Evolutionary conservation across 1,140 invertebrate species (phyloP).

Genomic region (Pinna nobilis): DNA sequence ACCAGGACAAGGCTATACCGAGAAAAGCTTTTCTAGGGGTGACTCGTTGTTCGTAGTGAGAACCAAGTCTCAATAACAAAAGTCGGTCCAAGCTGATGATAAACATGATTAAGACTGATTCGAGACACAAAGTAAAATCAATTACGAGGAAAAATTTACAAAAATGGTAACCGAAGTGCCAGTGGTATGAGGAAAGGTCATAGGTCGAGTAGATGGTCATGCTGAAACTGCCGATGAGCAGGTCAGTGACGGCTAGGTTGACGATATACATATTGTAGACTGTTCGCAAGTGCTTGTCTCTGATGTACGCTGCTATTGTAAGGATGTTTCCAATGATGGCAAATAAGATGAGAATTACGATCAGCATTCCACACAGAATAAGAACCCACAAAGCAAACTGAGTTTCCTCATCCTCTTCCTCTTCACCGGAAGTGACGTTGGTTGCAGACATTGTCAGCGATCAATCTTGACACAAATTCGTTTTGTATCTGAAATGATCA

Average conservation of each 20-base stretch:
- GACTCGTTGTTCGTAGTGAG: constrained; percentile 23
- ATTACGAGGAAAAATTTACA: constrained; percentile 41
- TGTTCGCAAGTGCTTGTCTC: constrained; percentile 49
- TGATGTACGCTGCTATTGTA: constrained; percentile 51
- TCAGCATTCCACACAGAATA: constrained; percentile 26
- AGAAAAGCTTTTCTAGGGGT: constrained; percentile 27
- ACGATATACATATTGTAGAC: constrained; percentile 60
- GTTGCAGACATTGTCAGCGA: no score
- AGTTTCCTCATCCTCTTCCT: constrained; percentile 9
- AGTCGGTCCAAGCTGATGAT: constrained; percentile 46
- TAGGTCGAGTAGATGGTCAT: constrained; percentile 37
- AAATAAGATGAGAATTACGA: constrained; percentile 33
- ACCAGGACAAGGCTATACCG: constrained; percentile 38
- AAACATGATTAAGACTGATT: constrained; percentile 42
- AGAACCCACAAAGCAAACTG: background rate
- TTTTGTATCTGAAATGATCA: no score
- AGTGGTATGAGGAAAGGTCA: constrained; percentile 10
- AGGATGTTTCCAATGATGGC: constrained; percentile 51
- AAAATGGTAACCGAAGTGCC: constrained; percentile 35
- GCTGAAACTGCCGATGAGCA: constrained; percentile 50
- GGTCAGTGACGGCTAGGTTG: constrained; percentile 57
- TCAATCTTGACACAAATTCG: no score
- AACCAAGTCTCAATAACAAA: constrained; percentile 31
- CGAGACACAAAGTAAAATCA: constrained; percentile 45
- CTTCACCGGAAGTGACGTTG: no score